Evolutionary conservation across 1,140 invertebrate species (phyloP).

Genomic region (Pogonomyrmex barbatus): DNA sequence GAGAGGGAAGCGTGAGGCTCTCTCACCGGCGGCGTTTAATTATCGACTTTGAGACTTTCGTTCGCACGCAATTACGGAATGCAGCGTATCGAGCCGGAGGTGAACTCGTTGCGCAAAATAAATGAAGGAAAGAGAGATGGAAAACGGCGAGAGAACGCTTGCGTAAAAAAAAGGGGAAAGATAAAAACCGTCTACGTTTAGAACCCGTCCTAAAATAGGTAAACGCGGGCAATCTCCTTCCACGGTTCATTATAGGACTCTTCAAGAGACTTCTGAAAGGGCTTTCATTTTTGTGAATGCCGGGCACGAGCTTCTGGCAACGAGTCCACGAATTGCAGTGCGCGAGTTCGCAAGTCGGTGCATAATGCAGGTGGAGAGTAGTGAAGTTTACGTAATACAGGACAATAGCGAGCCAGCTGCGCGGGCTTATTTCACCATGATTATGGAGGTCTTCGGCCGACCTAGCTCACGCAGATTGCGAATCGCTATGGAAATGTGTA

Average conservation of each 20-base stretch:
- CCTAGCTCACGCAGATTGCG: conserved; percentile 28
- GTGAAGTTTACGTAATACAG: conserved; percentile 61
- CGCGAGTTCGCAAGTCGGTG: conserved; percentile 57
- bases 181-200: conserved; percentile 24
- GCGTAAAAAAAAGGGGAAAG: not conserved
- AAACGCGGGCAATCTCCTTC: conserved; percentile 50
- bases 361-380: conserved; percentile 50
- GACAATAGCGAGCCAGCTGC: conserved; percentile 62
- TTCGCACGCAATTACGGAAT: conserved; percentile 54
- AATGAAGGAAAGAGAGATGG: not conserved
- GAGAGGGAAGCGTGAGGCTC: not conserved
- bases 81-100: conserved; percentile 1
- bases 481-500: conserved; percentile 23
- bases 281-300: conserved; percentile 62
- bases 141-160: not conserved
- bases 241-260: conserved; percentile 53
- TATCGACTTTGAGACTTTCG: conserved; percentile 59
- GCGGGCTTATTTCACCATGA: conserved; percentile 57
- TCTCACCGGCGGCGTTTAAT: conserved; percentile 47
- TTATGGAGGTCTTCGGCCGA: conserved; percentile 41
- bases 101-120: conserved; percentile 11
- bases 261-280: conserved; percentile 49
- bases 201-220: conserved; percentile 44
- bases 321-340: conserved; percentile 56
- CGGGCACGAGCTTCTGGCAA: conserved; percentile 53